Evolutionary conservation across 2,113 vertebrate species (phyloP).

Genomic region (Archilochus colubris): DNA sequence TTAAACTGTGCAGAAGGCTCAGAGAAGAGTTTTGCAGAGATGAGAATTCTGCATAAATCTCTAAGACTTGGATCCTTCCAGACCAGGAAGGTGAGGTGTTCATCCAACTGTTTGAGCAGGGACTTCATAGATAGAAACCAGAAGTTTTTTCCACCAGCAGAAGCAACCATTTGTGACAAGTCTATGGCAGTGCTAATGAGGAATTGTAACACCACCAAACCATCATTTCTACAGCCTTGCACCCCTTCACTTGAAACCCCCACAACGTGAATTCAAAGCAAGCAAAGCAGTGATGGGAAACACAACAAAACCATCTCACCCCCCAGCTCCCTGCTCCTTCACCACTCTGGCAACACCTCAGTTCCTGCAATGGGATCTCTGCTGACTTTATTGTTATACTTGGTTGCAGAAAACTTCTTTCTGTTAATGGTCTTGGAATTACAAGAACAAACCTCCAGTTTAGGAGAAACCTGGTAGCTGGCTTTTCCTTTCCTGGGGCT

Average conservation of each 20-base stretch:
- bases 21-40: not conserved
- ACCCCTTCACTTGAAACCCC: not conserved
- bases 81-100: not conserved
- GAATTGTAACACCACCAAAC: not conserved
- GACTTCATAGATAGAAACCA: not conserved
- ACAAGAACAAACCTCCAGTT: not conserved
- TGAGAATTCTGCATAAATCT: not conserved
- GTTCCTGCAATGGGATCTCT: not conserved
- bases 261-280: not conserved
- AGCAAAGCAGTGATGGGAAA: not conserved
- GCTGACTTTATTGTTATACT: not conserved
- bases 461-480: not conserved
- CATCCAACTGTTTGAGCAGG: too few species aligned
- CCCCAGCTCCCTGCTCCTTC: accelerated
- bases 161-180: not conserved
- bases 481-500: not conserved
- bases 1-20: not conserved
- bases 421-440: not conserved
- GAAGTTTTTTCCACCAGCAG: not conserved
- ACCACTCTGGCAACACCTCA: accelerated
- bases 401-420: not conserved
- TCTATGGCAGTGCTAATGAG: not conserved
- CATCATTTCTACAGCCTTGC: not conserved
- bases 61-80: not conserved
- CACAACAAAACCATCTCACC: accelerated